Conservation (phyloP, 2,888 invertebrate genomes). For the Philonicus albiceps region DNA sequence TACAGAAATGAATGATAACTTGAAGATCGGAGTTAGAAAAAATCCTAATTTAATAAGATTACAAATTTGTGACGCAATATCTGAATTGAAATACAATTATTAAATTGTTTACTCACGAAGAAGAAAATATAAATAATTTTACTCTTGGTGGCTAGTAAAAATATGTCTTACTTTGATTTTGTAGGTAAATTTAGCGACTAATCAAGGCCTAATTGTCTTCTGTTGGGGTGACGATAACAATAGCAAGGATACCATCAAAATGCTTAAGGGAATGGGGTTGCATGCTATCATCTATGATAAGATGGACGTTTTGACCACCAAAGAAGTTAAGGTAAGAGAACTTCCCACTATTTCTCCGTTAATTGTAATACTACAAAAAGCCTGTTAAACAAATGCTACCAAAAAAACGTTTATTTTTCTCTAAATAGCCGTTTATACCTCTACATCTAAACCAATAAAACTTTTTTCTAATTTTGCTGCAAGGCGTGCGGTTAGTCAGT, state of each 20-base stretch:
- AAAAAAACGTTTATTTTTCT: background rate
- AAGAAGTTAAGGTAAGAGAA: slow-evolving; percentile 58
- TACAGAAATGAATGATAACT: background rate
- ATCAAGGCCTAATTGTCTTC: slow-evolving; percentile 86
- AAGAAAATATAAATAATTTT: background rate
- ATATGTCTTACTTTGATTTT: background rate
- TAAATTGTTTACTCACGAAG: background rate
- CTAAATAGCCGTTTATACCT: background rate
- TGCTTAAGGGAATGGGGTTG: slow-evolving; percentile 86
- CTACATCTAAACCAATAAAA: background rate
- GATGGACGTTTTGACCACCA: slow-evolving; percentile 69
- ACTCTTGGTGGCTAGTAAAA: too few species aligned
- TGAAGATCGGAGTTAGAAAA: background rate
- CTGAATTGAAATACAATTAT: background rate
- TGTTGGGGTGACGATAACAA: slow-evolving; percentile 98
- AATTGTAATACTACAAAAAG: background rate
- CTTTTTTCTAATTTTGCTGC: slow-evolving; percentile 34
- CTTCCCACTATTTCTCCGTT: background rate
- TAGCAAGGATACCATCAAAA: slow-evolving; percentile 82
- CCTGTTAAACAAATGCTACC: background rate
- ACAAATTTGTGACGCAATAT: background rate
- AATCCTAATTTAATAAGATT: background rate
- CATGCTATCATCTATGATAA: slow-evolving; percentile 98
- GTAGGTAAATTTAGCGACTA: slow-evolving; percentile 78
- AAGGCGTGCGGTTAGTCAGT: slow-evolving; percentile 46